Conservation (phyloP, 2,888 invertebrate species). For the Alsophila aescularia region DNA sequence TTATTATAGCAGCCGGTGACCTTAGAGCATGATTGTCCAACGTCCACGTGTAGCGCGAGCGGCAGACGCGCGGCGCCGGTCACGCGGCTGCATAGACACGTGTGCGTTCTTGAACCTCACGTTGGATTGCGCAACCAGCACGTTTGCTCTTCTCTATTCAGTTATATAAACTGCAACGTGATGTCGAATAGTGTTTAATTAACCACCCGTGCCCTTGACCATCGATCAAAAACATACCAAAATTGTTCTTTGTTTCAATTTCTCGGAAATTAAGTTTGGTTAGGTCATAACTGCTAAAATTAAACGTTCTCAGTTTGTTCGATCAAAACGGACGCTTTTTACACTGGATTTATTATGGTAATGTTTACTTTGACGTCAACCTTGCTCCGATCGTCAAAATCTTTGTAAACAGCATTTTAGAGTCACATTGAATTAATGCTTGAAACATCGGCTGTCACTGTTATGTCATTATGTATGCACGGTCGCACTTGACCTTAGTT, state of each 20-base stretch:
- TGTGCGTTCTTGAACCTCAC: constrained; percentile 78
- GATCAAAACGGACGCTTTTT: constrained; percentile 23
- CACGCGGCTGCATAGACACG: constrained; percentile 76
- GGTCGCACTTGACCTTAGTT: constrained; percentile 71
- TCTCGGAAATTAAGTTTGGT: constrained; percentile 24
- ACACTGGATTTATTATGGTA: constrained; percentile 29
- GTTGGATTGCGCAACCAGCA: constrained; percentile 77
- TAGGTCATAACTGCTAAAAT: constrained; percentile 28
- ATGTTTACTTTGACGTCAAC: constrained; percentile 37
- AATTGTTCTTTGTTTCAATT: constrained; percentile 13
- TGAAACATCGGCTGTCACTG: constrained; percentile 17
- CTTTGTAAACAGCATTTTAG: constrained; percentile 23
- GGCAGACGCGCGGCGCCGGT: constrained; percentile 47
- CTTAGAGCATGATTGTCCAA: constrained; percentile 56
- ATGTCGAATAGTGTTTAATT: constrained; percentile 69
- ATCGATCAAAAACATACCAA: not conserved
- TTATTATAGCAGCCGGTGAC: constrained; percentile 41
- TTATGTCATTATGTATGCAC: constrained; percentile 37
- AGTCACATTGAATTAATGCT: constrained; percentile 24
- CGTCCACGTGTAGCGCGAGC: constrained; percentile 69
- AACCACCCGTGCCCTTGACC: constrained; percentile 53
- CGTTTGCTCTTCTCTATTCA: constrained; percentile 68
- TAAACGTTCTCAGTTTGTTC: constrained; percentile 25
- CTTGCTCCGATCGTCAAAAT: constrained; percentile 10
- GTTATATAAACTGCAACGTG: constrained; percentile 81